phyloP scores from a whole-genome alignment of 1,140 invertebrate genomes.

The Platyscapa corneri region DNA sequence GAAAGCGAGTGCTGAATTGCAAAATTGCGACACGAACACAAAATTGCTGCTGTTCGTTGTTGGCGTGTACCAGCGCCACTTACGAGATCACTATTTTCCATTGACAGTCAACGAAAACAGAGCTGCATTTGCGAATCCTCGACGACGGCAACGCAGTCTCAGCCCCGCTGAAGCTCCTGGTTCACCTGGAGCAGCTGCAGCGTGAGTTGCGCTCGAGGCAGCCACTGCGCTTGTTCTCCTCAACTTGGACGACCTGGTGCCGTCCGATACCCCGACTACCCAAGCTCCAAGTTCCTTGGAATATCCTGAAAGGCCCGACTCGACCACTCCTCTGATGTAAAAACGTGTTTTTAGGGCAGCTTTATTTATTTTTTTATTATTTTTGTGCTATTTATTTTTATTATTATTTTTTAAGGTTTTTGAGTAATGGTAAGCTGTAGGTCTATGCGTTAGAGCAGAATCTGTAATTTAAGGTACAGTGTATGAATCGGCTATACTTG shows the following conservation, averaged over 20 bases:
- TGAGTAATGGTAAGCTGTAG: no score
- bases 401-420: no score
- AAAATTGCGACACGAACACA: no score
- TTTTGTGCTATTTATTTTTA: no score
- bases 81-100: slow-evolving; percentile 14
- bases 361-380: neutral
- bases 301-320: no score
- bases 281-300: slow-evolving; percentile 62
- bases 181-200: slow-evolving; percentile 77
- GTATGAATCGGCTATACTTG: neutral
- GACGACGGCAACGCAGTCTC: neutral
- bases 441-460: no score
- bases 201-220: slow-evolving; percentile 77
- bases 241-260: slow-evolving; percentile 66
- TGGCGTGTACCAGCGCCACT: neutral
- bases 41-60: neutral
- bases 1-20: no score
- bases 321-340: neutral
- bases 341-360: neutral
- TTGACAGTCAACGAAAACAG: neutral
- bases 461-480: no score
- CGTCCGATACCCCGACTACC: slow-evolving; percentile 72
- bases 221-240: slow-evolving; percentile 75
- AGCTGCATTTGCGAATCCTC: neutral
- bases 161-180: slow-evolving; percentile 74